These are phyloP conservation scores for Venustoraphidia nigricollis DNA, from an alignment of 2,888 invertebrate genomes.

Conservation along the genomic window DNA sequence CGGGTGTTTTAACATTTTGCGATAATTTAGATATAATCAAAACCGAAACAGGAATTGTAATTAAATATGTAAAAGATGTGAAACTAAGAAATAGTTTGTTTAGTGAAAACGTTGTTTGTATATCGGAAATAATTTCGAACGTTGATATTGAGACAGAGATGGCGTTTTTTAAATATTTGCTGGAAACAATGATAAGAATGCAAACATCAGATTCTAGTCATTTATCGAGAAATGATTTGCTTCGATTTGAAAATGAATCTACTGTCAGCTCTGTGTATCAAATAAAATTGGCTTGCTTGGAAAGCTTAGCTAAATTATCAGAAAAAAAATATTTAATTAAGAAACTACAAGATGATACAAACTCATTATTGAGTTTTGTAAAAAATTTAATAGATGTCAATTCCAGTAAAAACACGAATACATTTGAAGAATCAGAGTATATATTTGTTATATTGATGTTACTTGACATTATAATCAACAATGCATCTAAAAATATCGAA, in stretches of 20 bases:
- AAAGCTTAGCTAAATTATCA: constrained; percentile 34
- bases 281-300: constrained; percentile 31
- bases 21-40: constrained; percentile 18
- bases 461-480: constrained; percentile 18
- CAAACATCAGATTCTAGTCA: constrained; percentile 4
- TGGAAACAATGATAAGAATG: constrained; percentile 14
- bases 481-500: constrained; percentile 18
- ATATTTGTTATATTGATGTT: constrained; percentile 31
- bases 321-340: constrained; percentile 29
- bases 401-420: constrained; percentile 13
- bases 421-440: constrained; percentile 28
- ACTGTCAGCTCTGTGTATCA: constrained; percentile 19
- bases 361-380: constrained; percentile 31
- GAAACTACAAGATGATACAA: constrained; percentile 29
- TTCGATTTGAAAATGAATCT: constrained; percentile 27
- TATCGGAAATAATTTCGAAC: constrained; percentile 15
- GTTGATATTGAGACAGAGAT: constrained; percentile 18
- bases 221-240: constrained; percentile 21
- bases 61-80: neutral
- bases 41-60: constrained; percentile 13
- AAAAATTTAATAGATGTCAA: constrained; percentile 26
- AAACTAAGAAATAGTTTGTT: no score
- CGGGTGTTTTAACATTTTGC: constrained; percentile 15
- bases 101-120: no score
- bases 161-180: constrained; percentile 26